Evolutionary conservation across 53 echinoderm and acorn worm species (phyloP).

Genomic region (Paelopatides confundens): DNA sequence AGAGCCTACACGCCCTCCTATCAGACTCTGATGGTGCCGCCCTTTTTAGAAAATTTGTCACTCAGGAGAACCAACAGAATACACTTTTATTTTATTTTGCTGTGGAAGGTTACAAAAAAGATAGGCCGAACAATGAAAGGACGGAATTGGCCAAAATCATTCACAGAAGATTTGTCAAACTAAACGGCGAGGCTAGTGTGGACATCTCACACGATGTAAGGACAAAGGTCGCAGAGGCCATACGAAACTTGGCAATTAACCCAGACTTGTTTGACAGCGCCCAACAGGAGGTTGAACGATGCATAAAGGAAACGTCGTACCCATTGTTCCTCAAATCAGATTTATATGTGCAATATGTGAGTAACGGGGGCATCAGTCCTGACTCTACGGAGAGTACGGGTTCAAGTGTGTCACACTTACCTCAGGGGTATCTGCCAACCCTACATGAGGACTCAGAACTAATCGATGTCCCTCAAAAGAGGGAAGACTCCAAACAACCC

Average conservation of each 20-base stretch:
- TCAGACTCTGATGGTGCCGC: conserved; percentile 90
- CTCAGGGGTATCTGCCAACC: conserved; percentile 85
- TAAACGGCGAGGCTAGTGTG: conserved; percentile 81
- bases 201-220: conserved; percentile 69
- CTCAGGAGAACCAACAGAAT: conserved; percentile 89
- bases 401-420: conserved; percentile 61
- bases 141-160: conserved; percentile 91
- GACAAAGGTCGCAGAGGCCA: conserved; percentile 82
- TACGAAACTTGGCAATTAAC: conserved; percentile 75
- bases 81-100: conserved; percentile 95
- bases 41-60: conserved; percentile 84
- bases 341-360: conserved; percentile 98
- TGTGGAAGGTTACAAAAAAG: conserved; percentile 93
- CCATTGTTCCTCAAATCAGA: conserved; percentile 98
- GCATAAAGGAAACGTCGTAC: conserved; percentile 87
- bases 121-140: conserved; percentile 71
- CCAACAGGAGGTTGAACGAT: conserved; percentile 88
- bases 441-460: conserved; percentile 93
- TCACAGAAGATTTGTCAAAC: conserved; percentile 90
- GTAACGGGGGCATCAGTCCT: conserved; percentile 93
- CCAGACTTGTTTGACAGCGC: conserved; percentile 84
- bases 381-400: conserved; percentile 85
- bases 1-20: conserved; percentile 87
- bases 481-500: conserved; percentile 39
- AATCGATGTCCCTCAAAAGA: conserved; percentile 63